Conservation (phyloP, 2,113 vertebrate species). For the Alligator sinensis region DNA sequence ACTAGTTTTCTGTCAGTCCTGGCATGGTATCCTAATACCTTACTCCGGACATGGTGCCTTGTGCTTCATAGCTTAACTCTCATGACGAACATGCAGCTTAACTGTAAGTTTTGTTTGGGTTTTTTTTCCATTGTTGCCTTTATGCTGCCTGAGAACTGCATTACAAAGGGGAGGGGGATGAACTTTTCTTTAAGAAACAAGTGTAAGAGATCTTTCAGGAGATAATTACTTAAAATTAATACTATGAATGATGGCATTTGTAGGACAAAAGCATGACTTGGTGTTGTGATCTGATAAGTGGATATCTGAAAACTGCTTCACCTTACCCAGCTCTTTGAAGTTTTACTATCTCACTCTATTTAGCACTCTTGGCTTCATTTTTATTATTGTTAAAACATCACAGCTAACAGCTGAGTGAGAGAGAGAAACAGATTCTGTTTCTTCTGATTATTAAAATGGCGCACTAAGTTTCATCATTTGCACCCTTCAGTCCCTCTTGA, state of each 20-base stretch:
- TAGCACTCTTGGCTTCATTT: background rate
- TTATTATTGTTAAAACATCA: background rate
- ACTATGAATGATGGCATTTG: background rate
- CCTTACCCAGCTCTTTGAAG: background rate
- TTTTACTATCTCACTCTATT: background rate
- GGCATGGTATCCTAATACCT: conserved; percentile 97
- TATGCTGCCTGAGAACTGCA: background rate
- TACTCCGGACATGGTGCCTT: conserved; percentile 96
- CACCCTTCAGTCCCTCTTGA: background rate
- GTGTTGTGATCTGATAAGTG: background rate
- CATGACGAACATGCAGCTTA: conserved; percentile 97
- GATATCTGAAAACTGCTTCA: background rate
- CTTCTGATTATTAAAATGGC: background rate
- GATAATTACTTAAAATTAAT: background rate
- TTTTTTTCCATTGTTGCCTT: background rate
- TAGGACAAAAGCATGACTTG: background rate
- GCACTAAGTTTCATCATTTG: background rate
- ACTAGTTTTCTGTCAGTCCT: conserved; percentile 95
- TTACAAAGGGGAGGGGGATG: background rate
- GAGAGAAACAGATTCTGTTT: background rate
- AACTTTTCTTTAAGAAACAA: no score
- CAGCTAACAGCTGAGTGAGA: background rate
- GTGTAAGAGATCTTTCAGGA: background rate
- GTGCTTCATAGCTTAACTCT: conserved; percentile 97
- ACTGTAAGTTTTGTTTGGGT: conserved; percentile 83